phyloP scores from a whole-genome alignment of 2,113 vertebrate species.

The Brienomyrus brachyistius region DNA sequence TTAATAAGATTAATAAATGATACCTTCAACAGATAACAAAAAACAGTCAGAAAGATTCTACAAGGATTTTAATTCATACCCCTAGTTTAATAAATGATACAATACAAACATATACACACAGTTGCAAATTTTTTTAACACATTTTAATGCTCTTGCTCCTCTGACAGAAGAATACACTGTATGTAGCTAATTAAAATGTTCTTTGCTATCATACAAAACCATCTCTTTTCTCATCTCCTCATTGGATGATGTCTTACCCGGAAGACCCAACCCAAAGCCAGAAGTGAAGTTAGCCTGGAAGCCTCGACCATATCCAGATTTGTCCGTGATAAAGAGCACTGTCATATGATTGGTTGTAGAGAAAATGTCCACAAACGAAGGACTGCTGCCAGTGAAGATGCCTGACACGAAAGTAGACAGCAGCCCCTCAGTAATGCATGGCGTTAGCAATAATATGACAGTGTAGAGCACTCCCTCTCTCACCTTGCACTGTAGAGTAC shows the following conservation, averaged over 20 bases:
- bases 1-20: background rate
- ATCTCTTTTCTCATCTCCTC: background rate
- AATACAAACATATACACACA: background rate
- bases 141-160: background rate
- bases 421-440: background rate
- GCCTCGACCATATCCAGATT: conserved; percentile 33
- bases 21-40: background rate
- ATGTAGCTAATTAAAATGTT: background rate
- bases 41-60: background rate
- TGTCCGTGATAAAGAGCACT: conserved; percentile 62
- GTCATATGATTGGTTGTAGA: conserved; percentile 76
- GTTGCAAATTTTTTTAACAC: background rate
- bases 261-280: conserved; percentile 66
- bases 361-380: conserved; percentile 68
- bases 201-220: background rate
- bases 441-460: background rate
- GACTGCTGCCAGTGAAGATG: conserved; percentile 67
- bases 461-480: background rate
- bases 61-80: background rate
- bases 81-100: background rate
- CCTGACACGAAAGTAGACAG: conserved; percentile 47
- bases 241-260: conserved; percentile 42
- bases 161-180: background rate
- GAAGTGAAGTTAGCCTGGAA: conserved; percentile 87
- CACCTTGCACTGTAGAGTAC: background rate